Evolutionary conservation across 2,888 invertebrate genomes (phyloP), one percentile per base, ranked within the genome.

Genomic region (Nymphalis polychloros): DNA sequence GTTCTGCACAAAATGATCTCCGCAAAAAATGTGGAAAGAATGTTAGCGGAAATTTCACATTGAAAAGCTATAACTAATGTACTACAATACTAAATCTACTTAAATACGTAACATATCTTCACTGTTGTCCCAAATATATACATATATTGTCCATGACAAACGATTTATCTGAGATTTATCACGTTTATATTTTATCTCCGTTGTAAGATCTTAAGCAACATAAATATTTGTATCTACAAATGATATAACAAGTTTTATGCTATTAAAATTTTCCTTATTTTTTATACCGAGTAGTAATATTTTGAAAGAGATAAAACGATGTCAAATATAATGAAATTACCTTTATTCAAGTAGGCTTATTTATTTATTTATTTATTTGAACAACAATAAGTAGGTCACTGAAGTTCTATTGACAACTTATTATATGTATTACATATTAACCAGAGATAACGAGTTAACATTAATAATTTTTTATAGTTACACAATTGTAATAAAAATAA

Each of bases 181-280:
- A 13, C n/a, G 41, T 10, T 57, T 41, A 13, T 41, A n/a, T 57
- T 41, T 35, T 62, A 62, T 62, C 61, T 62, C 17, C 13, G 27
- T n/a, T 50, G 62, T 31, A 48, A 35, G 13, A 62, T 62, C 19
- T 23, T 61, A 31, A 35, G 31, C 62, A 52, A 62, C 35, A 52
- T 20, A 35, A 59, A 64, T 35, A 57, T 41, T 41, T n/a, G 17
- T n/a, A 19, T 41, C 57, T 57, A 41, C 19, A 41, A 16, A 23
- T 1, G 7, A 27, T 27, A 35, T 64, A 48, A 27, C 31, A 41
- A 47, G 47, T 57, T 16, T n/a, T 8, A 47, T 55, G 1, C n/a
- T 47, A 52, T 27, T 27, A 47, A 8, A 53, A n/a, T 55, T 63
- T 63, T 23, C 47, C 55, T 27, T 50, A 50, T 50, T 19, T 53